phyloP scores from a whole-genome alignment of 92 coral and sea anemone genomes.

The Zoanthus sociatus region DNA sequence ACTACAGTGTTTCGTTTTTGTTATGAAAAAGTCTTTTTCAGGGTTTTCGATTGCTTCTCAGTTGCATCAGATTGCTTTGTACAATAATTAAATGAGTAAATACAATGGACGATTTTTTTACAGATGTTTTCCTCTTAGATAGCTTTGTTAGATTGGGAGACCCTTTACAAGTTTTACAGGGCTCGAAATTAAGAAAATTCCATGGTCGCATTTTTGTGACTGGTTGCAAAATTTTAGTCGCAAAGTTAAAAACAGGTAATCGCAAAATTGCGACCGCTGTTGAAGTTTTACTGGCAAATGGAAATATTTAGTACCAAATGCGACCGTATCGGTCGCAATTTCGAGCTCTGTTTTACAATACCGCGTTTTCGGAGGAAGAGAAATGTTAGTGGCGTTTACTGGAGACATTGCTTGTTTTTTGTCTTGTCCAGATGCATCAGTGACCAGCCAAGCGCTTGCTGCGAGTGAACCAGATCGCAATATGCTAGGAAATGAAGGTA shows the following conservation, averaged over 20 bases:
- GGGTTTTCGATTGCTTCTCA: neutral
- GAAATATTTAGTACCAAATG: too few species aligned
- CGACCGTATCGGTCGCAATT: too few species aligned
- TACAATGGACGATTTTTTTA: neutral
- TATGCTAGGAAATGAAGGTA: constrained; percentile 23
- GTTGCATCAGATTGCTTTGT: neutral
- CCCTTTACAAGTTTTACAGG: neutral
- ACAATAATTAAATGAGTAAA: neutral
- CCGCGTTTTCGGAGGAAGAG: neutral
- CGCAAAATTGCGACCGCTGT: too few species aligned
- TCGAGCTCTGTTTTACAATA: neutral
- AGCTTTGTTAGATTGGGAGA: neutral
- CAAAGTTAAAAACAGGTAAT: too few species aligned
- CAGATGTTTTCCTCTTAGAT: neutral
- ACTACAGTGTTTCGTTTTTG: too few species aligned
- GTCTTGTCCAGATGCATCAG: constrained; percentile 25
- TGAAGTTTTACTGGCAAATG: too few species aligned
- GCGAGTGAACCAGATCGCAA: constrained; percentile 6
- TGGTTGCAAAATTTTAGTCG: too few species aligned
- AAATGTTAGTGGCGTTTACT: neutral
- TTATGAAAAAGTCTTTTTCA: too few species aligned
- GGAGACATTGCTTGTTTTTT: neutral
- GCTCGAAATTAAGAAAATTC: too few species aligned
- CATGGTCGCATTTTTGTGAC: too few species aligned
- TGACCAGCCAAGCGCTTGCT: constrained; percentile 35